Evolutionary conservation across 2,797 vertebrate genomes (phyloP), one percentile per base, ranked within the genome.

Genomic region (Sebastes vulpes): DNA sequence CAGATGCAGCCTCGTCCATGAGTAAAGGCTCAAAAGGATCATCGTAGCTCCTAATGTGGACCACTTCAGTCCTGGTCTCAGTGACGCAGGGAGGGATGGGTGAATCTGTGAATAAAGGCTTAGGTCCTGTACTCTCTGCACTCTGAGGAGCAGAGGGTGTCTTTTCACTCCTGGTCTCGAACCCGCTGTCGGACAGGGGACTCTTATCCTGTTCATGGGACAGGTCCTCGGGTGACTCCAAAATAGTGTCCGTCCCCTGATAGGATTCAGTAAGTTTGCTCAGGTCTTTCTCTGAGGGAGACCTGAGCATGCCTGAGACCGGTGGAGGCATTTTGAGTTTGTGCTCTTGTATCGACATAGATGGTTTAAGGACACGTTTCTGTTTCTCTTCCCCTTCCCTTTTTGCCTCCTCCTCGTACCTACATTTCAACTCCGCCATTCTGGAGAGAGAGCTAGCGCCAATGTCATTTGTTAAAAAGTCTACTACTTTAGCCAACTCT

Each of bases 141-240:
- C 99, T 99, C 81, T 99, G 99, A 16, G 99, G 99, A 76, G 99
- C 99, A 23, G 99, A 99, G 7, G 99, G 99, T 0, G 99, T 99
- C 92, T 99, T 99, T 91, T 99, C 99, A n/a, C 99, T 99, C 88
- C 99, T 97, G 0, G 99, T 99, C 95, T 99, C 99, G 96, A 99
- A 99, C 78, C 99, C 99, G 23, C 98, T 99, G 90, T 99, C 99
- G 53, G 99, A 99, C 72, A 99, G 94, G 26, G 99, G 99, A 91
- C 99, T 99, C 94, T 99, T 99, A 88, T 99, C 99, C 94, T 98
- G 98, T 83, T 99, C 99, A 0, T 99, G 96, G 83, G 98, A 99
- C 90, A 99, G 95, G 87, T 99, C 99, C 92, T 99, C 99, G 0
- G 98, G 98, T 61, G 98, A 99, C 83, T 99, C 98, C 91, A 99